Conservation (phyloP, 2,888 invertebrate species). For the Morpho helenor region DNA sequence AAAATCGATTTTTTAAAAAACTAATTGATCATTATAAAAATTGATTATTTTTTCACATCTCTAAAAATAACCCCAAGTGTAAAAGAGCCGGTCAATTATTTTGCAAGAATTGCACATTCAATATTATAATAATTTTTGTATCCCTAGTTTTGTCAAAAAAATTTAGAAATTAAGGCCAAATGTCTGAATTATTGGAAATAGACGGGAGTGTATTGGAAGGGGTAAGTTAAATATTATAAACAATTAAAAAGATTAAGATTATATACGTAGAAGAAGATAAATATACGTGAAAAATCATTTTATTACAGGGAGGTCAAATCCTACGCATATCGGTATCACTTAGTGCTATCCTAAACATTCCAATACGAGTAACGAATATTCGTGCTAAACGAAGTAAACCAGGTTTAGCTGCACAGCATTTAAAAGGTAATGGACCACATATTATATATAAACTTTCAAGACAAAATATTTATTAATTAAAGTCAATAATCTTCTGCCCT, state of each 20-base stretch:
- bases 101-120: not conserved
- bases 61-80: no score
- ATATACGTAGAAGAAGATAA: no score
- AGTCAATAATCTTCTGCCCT: no score
- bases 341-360: constrained; percentile 85
- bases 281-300: not conserved
- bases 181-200: constrained; percentile 77
- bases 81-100: no score
- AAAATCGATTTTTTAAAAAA: no score
- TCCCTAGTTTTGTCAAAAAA: no score
- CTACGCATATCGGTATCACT: constrained; percentile 88
- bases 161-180: constrained; percentile 20
- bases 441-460: not conserved
- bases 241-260: not conserved
- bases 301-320: constrained; percentile 92
- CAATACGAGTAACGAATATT: constrained; percentile 88
- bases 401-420: constrained; percentile 90
- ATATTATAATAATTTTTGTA: no score
- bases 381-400: constrained; percentile 89
- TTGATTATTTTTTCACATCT: no score
- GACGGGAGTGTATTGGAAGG: constrained; percentile 91
- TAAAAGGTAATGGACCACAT: constrained; percentile 79
- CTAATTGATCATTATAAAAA: no score
- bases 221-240: constrained; percentile 62
- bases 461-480: no score